These are phyloP conservation scores for Haplochromis vanheusdeni DNA, from an alignment of 2,113 vertebrate species.

Conservation along the genomic window DNA sequence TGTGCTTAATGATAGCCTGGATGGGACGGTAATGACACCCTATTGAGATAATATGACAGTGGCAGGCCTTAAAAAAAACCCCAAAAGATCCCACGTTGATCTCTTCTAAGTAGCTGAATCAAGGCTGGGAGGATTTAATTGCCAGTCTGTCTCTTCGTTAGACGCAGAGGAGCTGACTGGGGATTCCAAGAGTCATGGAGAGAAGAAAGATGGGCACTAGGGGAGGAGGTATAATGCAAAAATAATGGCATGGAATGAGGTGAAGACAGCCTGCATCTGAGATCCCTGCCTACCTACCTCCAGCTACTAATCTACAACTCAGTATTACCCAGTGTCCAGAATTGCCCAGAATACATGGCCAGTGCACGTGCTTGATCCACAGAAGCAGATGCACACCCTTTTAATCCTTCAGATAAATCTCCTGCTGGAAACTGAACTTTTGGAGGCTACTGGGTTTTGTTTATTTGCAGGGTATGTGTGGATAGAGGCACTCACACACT, in stretches of 20 bases:
- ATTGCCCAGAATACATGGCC: background rate
- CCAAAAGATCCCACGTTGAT: slow-evolving; percentile 57
- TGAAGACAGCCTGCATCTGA: slow-evolving; percentile 3
- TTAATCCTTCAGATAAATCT: slow-evolving; percentile 66
- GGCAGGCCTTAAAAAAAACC: slow-evolving; percentile 48
- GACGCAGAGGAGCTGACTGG: slow-evolving; percentile 37
- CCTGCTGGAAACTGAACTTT: slow-evolving; percentile 29
- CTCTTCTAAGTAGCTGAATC: slow-evolving; percentile 62
- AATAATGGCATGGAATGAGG: slow-evolving; percentile 22
- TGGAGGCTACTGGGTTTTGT: slow-evolving; percentile 21
- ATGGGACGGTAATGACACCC: slow-evolving; percentile 64
- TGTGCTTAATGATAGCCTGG: slow-evolving; percentile 53
- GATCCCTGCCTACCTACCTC: background rate
- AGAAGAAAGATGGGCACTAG: slow-evolving; percentile 3
- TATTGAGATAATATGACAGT: slow-evolving; percentile 57
- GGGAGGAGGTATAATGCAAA: background rate
- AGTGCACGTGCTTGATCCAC: slow-evolving; percentile 17
- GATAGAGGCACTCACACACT: background rate
- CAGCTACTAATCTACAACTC: background rate
- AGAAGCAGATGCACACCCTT: slow-evolving; percentile 44
- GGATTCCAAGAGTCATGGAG: slow-evolving; percentile 19
- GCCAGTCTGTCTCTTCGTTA: slow-evolving; percentile 47
- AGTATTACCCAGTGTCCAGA: background rate
- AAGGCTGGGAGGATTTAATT: slow-evolving; percentile 65
- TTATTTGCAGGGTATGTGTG: background rate